Evolutionary conservation across 92 coral and sea anemone genomes (phyloP), one percentile per base, ranked within the genome.

Genomic region (Umimayanthus chanpuru): DNA sequence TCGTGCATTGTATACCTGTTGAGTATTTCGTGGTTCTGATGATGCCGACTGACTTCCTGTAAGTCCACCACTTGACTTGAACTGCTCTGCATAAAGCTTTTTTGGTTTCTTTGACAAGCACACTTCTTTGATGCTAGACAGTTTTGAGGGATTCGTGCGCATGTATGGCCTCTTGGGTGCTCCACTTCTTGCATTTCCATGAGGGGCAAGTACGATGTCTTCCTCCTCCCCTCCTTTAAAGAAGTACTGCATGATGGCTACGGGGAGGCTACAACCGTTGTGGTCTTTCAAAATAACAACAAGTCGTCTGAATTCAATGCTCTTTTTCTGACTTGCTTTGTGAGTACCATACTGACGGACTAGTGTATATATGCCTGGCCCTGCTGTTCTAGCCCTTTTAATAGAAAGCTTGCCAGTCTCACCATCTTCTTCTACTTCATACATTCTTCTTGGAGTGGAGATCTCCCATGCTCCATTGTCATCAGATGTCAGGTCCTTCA

Each of bases 311-410:
- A 86, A 92, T 16, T 86, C 93, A 21, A 90, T 49, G 11, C 89
- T 89, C 26, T 89, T 82, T 77, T 75, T 80, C 77, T 92, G 79
- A 14, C 80, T 92, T 16, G 92, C 92, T 47, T 92, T 92, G 64
- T 86, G 94, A 32, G 91, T 83, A 38, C 92, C 94, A 85, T 92
- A 90, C 58, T 92, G 93, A 10, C 93, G 67, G 50, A 53, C 20
- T 61, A 92, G 29, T 28, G 94, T 90, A 77, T 90, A 92, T 47
- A 90, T 89, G 50, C 80, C 81, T 18, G 74, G 77, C 29, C 90
- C 90, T 12, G 80, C 78, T 41, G 44, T 41, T 1, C 50, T 8
- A 6, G 90, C 79, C 55, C 90, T 85, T 73, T 92, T 80, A 82
- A 88, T 61, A 11, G 89, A 75, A 53, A 87, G 75, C 49, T 73